A percentile compares a stretch with the other conserved stretches of the same genome.
Evolutionary conservation across 2,888 invertebrate genomes (phyloP).

Genomic region (Rhagophthalmus giganteus): DNA sequence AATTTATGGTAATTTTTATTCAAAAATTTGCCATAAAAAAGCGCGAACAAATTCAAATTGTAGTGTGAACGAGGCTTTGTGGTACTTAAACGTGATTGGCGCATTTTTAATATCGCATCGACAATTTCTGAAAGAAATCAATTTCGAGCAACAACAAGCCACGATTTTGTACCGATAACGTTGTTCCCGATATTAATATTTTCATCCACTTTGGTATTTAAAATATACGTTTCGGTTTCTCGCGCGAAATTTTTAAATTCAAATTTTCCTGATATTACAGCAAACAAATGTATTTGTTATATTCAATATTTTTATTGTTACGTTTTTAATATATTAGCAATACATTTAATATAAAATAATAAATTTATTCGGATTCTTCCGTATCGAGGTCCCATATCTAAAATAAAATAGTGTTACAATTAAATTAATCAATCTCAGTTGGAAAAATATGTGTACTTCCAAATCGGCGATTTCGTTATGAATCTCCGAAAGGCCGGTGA

Average conservation of each 20-base stretch:
- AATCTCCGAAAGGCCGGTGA: conserved; percentile 77
- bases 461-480: conserved; percentile 51
- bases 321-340: too few species aligned
- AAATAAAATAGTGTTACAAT: conserved; percentile 2
- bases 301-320: too few species aligned
- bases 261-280: too few species aligned
- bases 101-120: conserved; percentile 43
- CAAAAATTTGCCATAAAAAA: neutral
- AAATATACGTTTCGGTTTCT: conserved; percentile 1
- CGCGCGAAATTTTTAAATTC: too few species aligned
- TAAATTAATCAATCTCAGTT: neutral
- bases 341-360: neutral
- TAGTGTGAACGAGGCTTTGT: conserved; percentile 34
- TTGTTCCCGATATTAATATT: conserved; percentile 5
- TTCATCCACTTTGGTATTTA: conserved; percentile 7
- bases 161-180: conserved; percentile 1
- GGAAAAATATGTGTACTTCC: conserved; percentile 27
- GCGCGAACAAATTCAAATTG: neutral
- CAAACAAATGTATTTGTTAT: too few species aligned
- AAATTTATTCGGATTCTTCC: conserved; percentile 17
- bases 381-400: conserved; percentile 28
- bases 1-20: neutral
- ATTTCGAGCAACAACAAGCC: conserved; percentile 35
- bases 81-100: conserved; percentile 33
- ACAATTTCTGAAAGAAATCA: conserved; percentile 40